These are phyloP conservation scores for Amphibalanus amphitrite DNA, from an alignment of 1,140 invertebrate genomes.

Conservation along the genomic window DNA sequence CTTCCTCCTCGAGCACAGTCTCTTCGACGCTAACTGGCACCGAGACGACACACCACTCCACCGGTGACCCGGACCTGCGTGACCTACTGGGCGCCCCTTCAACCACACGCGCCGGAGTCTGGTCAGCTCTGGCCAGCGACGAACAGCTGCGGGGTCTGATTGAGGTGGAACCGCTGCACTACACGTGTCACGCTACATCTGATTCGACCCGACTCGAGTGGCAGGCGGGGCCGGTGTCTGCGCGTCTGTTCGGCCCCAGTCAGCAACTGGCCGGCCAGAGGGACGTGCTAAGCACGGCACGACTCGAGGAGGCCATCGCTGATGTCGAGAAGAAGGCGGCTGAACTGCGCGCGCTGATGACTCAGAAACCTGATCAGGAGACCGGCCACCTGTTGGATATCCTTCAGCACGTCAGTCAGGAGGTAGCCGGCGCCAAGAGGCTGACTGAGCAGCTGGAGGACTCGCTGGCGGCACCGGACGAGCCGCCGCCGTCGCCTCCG, in stretches of 20 bases:
- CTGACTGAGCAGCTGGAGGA: not conserved
- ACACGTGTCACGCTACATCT: slow-evolving; percentile 55
- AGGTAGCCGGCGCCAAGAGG: not conserved
- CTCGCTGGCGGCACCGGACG: not conserved
- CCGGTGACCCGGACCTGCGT: slow-evolving; percentile 31
- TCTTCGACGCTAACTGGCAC: too few relatives aligned
- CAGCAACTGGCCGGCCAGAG: not conserved
- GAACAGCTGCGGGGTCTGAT: slow-evolving; percentile 42
- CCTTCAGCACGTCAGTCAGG: not conserved
- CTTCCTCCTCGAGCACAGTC: too few relatives aligned
- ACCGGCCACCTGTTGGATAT: not conserved
- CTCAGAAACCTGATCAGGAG: not conserved
- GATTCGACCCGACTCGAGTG: slow-evolving; percentile 55
- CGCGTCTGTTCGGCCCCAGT: not conserved
- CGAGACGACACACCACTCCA: too few relatives aligned
- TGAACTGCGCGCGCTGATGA: not conserved
- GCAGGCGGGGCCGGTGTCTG: slow-evolving; percentile 35
- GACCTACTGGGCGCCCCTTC: slow-evolving; percentile 24
- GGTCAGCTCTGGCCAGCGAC: slow-evolving; percentile 14
- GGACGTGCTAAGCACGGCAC: not conserved
- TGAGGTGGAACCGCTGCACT: slow-evolving; percentile 65
- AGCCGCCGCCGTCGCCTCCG: too few relatives aligned
- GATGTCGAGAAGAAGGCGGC: slow-evolving; percentile 5
- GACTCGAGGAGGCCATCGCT: not conserved
- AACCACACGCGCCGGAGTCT: slow-evolving; percentile 11